These are phyloP conservation scores for Thalassophryne amazonica DNA, from an alignment of 2,797 vertebrate species.

Conservation along the genomic window DNA sequence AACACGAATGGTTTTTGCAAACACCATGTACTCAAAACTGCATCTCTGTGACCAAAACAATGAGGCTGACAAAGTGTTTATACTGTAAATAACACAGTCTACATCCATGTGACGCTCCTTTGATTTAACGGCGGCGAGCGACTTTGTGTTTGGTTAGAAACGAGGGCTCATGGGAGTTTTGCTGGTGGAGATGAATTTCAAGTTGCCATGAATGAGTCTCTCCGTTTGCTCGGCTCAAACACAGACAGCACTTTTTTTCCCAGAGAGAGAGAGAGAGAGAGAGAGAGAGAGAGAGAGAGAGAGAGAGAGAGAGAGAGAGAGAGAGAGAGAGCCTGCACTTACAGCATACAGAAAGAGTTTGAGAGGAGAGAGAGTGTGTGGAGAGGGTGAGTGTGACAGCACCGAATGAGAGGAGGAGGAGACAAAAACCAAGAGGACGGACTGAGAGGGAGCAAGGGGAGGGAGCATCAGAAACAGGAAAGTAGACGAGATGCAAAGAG, in stretches of 20 bases:
- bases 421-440: slow-evolving; percentile 36
- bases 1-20: no score
- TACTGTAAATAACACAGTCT: no score
- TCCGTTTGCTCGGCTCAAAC: slow-evolving; percentile 54
- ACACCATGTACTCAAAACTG: no score
- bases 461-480: slow-evolving; percentile 43
- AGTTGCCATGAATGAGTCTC: slow-evolving; percentile 59
- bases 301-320: slow-evolving; percentile 46
- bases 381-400: slow-evolving; percentile 64
- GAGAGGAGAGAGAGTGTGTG: slow-evolving; percentile 59
- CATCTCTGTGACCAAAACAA: no score
- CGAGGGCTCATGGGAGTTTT: slow-evolving; percentile 58
- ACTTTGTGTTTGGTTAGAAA: slow-evolving; percentile 30
- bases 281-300: slow-evolving; percentile 21
- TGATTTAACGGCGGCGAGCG: slow-evolving; percentile 8
- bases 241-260: slow-evolving; percentile 65
- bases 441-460: slow-evolving; percentile 40
- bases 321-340: slow-evolving; percentile 58
- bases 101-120: slow-evolving; percentile 2
- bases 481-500: slow-evolving; percentile 53
- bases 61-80: no score
- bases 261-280: slow-evolving; percentile 53
- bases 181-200: slow-evolving; percentile 61
- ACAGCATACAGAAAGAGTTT: slow-evolving; percentile 73
- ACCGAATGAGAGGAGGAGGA: slow-evolving; percentile 47